Evolutionary conservation across 2,797 vertebrate genomes (phyloP).

Genomic region (Rhinella marina): DNA sequence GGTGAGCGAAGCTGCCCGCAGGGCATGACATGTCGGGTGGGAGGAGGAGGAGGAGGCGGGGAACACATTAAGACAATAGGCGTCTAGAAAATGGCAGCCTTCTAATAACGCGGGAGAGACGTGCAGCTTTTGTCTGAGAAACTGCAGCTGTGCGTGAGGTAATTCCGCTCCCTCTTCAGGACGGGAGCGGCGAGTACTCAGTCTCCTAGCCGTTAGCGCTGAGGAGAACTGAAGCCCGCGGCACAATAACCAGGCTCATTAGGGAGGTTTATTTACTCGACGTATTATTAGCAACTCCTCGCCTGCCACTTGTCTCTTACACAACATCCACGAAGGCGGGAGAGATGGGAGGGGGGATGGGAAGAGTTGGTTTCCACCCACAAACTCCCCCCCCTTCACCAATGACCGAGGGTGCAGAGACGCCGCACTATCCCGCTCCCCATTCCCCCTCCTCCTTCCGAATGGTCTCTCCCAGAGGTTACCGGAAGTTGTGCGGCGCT

Average conservation of each 20-base stretch:
- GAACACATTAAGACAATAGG: constrained; percentile 38
- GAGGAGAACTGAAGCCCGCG: background rate
- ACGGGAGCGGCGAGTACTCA: background rate
- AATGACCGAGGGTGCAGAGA: constrained; percentile 56
- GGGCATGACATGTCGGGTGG: constrained; percentile 40
- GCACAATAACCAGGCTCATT: background rate
- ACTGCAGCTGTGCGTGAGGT: constrained; percentile 16
- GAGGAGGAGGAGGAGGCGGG: constrained; percentile 29
- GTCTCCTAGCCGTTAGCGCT: background rate
- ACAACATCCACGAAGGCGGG: background rate
- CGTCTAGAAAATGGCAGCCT: constrained; percentile 37
- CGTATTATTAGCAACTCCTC: background rate
- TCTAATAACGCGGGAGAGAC: background rate
- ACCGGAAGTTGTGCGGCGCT: constrained; percentile 79
- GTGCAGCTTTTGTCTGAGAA: constrained; percentile 25
- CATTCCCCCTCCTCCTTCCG: constrained; percentile 73
- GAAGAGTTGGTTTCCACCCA: constrained; percentile 2
- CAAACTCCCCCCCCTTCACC: constrained; percentile 27
- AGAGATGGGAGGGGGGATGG: background rate
- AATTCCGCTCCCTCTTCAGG: background rate
- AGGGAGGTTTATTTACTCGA: constrained; percentile 44
- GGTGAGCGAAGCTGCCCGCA: constrained; percentile 29
- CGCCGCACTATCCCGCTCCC: constrained; percentile 67
- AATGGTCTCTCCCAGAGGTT: constrained; percentile 79
- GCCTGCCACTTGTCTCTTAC: background rate